Base-by-base conservation (phyloP, 2,888 invertebrate genomes). In the Neoascia interrupta region DNA sequence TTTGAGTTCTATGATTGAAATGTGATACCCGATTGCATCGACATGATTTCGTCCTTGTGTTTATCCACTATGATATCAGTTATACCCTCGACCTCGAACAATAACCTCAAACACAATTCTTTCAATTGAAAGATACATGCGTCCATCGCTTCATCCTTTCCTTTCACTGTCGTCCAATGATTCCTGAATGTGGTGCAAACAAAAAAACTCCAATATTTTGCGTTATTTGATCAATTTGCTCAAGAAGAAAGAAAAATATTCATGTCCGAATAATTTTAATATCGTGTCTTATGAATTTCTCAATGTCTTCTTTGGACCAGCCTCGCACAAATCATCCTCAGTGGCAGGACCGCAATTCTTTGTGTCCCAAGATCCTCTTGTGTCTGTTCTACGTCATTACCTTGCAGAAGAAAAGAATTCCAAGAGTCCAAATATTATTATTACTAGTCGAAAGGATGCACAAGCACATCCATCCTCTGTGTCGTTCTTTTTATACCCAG, bases 211-310 rank as follows among this genome's bases (percentile, higher is more conserved):
- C 66, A 79, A 73, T 68, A 56, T 68, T 66, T n/a, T 73, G 47
- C 61, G 73, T 49, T 73, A 73, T 79, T 79, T 73, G 56, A 79
- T 79, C 47, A 79, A 73, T 79, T 79, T 73, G 73, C 61, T 34
- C 39, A 68, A 39, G 41, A 66, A 64, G 39, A 64, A 53, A 64
- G 49, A 72, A 60, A 53, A 60, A 31, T 73, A 70, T 73, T 79
- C 49, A 61, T 73, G 66, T 73, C 79, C 79, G 56, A 79, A 79
- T 79, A 79, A 73, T 79, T 73, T 73, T 73, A 79, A 68, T 79
- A 79, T 73, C 56, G 21, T 31, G 36, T 72, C 72, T 73, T 61
- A 73, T 68, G 66, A 73, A 63, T 68, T 73, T 63, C 18, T 49
- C 66, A 49, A 45, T 68, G 49, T 61, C 43, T 66, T 66, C 79